Evolutionary conservation across 2,113 vertebrate genomes (phyloP), one percentile per base, ranked within the genome.

Genomic region (Eurypyga helias): DNA sequence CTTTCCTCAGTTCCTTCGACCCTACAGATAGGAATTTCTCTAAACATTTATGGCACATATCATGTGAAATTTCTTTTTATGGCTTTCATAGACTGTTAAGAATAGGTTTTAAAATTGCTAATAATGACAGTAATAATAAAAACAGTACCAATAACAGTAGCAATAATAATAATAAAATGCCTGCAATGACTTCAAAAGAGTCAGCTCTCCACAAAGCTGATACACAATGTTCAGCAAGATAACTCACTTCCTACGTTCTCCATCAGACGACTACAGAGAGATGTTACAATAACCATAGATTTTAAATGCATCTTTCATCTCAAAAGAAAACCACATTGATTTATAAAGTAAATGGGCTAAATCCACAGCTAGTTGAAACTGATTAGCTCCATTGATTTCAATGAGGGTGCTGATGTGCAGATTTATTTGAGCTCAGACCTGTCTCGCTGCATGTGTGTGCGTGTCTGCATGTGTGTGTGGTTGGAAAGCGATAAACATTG

Each of bases 341-440:
- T 95, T 92, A 72, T 79, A 48, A 83, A 76, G 46, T 12, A 93
- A 93, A 90, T 76, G 52, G 41, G 41, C 28, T 89, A 93, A 93
- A 92, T 90, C 77, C 77, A 89, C 60, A 72, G 86, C 52, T 65
- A 79, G 76, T 11, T 71, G 70, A 41, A 91, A 73, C 61, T 69
- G 88, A 90, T 89, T 69, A 87, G 61, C 49, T 93, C 52, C 89
- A 87, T 10, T 91, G 88, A 95, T 81, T 92, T 78, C 79, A 75
- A 7, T 6, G 64, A 55, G 90, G 83, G 72, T 64, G 67, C 51
- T 60, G 80, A 86, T 13, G 11, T 41, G 65, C 51, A 75, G 34
- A 87, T 87, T 92, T 73, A 58, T 62, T 54, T 31, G 57, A 91
- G 69, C 24, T 75, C 77, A 13, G 55, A 45, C 41, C 24, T 23